phyloP scores from a whole-genome alignment of 2,113 vertebrate species.

The Pseudopodoces humilis region DNA sequence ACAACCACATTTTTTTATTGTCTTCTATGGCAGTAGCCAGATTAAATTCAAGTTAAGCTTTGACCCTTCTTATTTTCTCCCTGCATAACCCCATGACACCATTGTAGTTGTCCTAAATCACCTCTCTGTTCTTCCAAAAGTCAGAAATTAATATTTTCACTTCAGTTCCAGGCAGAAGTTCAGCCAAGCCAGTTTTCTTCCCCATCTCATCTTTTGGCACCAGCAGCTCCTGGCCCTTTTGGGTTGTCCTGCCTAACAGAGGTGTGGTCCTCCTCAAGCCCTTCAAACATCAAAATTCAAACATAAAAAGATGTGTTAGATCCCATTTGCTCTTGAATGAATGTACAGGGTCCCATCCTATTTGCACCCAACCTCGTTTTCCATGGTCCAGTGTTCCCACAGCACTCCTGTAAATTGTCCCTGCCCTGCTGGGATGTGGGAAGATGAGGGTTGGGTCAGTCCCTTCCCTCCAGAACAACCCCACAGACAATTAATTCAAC shows the following conservation, averaged over 20 bases:
- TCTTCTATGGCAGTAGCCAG: not conserved
- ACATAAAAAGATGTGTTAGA: not conserved
- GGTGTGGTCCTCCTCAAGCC: not conserved
- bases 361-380: not conserved
- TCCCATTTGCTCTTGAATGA: not conserved
- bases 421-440: not conserved
- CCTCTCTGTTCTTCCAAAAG: not conserved
- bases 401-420: fast-evolving
- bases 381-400: not conserved
- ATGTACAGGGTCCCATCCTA: not conserved
- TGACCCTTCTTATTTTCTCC: not conserved
- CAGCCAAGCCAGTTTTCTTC: not conserved
- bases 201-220: not conserved
- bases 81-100: not conserved
- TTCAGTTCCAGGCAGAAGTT: not conserved
- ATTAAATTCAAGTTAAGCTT: not conserved
- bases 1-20: not conserved
- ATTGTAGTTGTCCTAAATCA: not conserved
- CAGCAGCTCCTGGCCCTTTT: not conserved
- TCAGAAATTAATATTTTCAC: not conserved
- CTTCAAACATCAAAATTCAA: not conserved
- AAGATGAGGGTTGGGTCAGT: not conserved
- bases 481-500: not conserved
- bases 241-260: not conserved
- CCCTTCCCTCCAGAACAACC: not conserved